Evolutionary conservation across 1,140 invertebrate species (phyloP), one percentile per base, ranked within the genome.

Genomic region (Ptiloglossa arizonensis): DNA sequence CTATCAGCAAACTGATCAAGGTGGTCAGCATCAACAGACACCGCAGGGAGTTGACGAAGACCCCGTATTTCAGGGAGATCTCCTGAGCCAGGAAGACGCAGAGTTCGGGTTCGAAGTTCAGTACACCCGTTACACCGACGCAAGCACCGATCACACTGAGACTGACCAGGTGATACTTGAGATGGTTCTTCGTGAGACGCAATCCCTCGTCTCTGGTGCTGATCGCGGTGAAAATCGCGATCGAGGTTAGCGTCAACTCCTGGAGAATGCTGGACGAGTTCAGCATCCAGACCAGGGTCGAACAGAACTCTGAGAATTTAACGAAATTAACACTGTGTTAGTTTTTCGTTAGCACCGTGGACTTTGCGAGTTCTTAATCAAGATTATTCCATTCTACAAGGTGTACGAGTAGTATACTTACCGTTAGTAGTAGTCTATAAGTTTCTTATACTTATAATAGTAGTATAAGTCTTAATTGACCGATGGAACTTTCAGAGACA

Each of bases 151-250:
- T 90, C 13, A 94, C 89, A 19, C 92, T 93, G 24, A 94, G 81
- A 13, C 93, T 94, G 17, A 91, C 92, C 56, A 95, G 74, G 75
- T 94, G 94, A 79, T 94, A 94, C 66, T 93, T 92, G 9, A 94
- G 88, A 38, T 94, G 94, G 48, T 93, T 93, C 50, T 93, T 91
- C 5, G 94, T 91, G 9, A 94, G 83, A n/a, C 87, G 91, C 11
- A 80, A 56, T 0, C 60, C 56, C 2, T 87, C 86, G 1, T 91
- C 93, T 71, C 64, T 91, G 73, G 86, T 93, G 90, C 79, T 90
- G 81, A 90, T 93, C 88, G 77, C 93, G 70, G 92, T 93, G 90
- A 89, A 94, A 19, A 94, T 87, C 1, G 93, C 92, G 67, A 95
- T 90, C 19, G 94, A 93, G 1, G 93, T 90, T 11, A 94, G 79